phyloP scores from a whole-genome alignment of 2,797 vertebrate genomes.

The Psittacula derbiana region DNA sequence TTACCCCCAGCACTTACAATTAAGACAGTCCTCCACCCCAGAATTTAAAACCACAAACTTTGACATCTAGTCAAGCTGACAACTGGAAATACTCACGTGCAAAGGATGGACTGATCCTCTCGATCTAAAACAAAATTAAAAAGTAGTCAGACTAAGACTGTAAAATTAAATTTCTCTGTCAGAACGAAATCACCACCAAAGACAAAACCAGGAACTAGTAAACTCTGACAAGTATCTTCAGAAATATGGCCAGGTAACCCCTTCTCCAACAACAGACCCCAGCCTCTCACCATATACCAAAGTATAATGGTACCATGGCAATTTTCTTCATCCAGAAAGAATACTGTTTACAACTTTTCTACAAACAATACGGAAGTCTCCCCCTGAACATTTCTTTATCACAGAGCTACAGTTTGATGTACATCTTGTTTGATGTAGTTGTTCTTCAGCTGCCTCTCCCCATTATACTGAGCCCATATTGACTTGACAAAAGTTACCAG shows the following conservation, averaged over 20 bases:
- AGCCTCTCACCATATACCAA: neutral
- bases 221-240: neutral
- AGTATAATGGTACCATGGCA: neutral
- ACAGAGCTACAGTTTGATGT: neutral
- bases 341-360: neutral
- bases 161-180: neutral
- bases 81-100: slow-evolving; percentile 90
- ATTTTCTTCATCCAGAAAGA: neutral
- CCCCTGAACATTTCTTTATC: neutral
- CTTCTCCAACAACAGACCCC: neutral
- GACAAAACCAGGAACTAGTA: neutral
- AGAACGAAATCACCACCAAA: neutral
- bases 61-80: neutral
- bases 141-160: neutral
- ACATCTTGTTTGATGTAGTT: neutral
- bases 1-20: neutral
- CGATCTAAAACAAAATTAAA: slow-evolving; percentile 78
- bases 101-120: slow-evolving; percentile 98
- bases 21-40: neutral
- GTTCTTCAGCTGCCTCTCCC: neutral
- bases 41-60: neutral
- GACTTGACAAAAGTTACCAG: neutral
- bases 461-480: neutral
- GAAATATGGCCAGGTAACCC: neutral
- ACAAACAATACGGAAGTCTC: neutral